Evolutionary conservation across 2,113 vertebrate species (phyloP).

Genomic region (Tychaedon coryphoeus): DNA sequence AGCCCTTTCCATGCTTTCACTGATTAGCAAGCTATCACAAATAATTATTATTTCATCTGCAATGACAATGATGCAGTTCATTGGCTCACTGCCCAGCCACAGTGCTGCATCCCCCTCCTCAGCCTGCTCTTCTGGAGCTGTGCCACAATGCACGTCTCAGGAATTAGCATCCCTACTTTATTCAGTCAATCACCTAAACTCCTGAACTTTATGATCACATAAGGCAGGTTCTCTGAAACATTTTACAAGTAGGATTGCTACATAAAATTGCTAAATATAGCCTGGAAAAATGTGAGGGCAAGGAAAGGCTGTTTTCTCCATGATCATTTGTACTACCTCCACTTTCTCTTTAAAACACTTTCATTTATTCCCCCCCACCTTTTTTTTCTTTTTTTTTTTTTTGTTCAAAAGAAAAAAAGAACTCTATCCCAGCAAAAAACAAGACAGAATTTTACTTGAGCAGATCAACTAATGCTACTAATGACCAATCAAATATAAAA

Average conservation of each 20-base stretch:
- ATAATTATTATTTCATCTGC: conserved; percentile 75
- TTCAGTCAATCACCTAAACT: conserved; percentile 26
- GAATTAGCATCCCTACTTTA: conserved; percentile 2
- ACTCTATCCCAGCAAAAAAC: background rate
- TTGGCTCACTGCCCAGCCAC: conserved; percentile 48
- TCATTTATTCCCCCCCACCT: background rate
- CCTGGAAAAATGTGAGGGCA: background rate
- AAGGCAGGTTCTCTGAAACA: background rate
- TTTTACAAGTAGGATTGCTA: background rate
- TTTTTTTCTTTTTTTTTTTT: background rate
- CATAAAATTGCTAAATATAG: background rate
- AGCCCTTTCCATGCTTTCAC: conserved; percentile 59
- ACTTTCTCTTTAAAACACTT: background rate
- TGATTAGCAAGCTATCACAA: conserved; percentile 73
- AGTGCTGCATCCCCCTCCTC: background rate
- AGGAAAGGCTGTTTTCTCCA: background rate
- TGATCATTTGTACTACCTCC: background rate
- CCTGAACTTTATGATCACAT: background rate
- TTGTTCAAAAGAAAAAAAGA: background rate
- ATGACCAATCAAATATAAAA: background rate
- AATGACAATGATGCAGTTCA: conserved; percentile 63
- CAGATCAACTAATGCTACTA: background rate
- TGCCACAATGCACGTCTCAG: background rate
- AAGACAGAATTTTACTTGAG: background rate
- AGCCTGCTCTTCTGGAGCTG: background rate